Base-by-base conservation (phyloP, 2,113 vertebrate species). In the Aspiorhynchus laticeps region DNA sequence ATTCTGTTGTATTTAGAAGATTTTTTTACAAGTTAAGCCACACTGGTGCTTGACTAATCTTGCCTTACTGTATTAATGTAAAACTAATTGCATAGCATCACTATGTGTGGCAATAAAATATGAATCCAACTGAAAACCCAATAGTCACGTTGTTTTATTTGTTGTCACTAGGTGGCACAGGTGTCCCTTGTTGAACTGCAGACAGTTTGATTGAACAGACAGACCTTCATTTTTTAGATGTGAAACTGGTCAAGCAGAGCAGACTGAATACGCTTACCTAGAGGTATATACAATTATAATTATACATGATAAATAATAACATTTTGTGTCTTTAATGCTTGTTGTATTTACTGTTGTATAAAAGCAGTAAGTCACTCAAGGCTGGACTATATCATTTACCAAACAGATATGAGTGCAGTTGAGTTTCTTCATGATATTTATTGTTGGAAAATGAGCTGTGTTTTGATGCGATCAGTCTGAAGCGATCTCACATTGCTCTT, bases 161-260 rank as follows among this genome's bases (percentile, higher is more conserved):
- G 31, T 14, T 61, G 51, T 14, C 77, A 80, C 77, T 80, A 80
- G 77, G 11, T 80, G 77, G 51, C 77, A 38, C 53, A 59, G 21
- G 24, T 38, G 33, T n/a, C 43, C 53, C 48, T 33, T 78, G 76
- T 38, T 61, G 14, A 61, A 61, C 11, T 15, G 21, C 53, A 59
- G 53, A 59, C 11, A 4, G 51, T 80, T 80, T 24, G 36, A 79
- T 79, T 24, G 31, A 56, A 56, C 51, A 36, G 26, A 53, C 17
- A 11, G 56, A 5, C 19, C n/a, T 79, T 46, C 59, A 11, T 53
- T 78, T 9, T 79, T 11, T 38, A 59, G 51, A 59, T 80, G 77
- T n/a, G 10, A 80, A 80, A 79, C 51, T 79, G 51, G 77, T 56
- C 77, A 79, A 24, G 76, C 76, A 56, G 28, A 56, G 46, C 28